A percentile compares a stretch with the other conserved stretches of the same genome.
Evolutionary conservation across 2,797 vertebrate species (phyloP).

Genomic region (Enoplosus armatus): DNA sequence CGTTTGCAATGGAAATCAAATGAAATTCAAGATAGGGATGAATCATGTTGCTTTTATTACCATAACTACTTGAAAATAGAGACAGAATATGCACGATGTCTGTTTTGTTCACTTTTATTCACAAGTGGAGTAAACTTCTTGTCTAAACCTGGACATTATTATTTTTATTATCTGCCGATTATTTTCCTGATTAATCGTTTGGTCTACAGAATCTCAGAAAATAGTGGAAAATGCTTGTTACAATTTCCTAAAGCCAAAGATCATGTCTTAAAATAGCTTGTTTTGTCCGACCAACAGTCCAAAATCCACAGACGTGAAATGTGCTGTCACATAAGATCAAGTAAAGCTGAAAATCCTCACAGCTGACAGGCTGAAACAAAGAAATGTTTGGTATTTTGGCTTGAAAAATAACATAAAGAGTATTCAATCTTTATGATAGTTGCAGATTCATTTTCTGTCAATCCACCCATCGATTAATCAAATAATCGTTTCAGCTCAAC

Average conservation of each 20-base stretch:
- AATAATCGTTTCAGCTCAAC: not conserved
- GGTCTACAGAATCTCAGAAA: not conserved
- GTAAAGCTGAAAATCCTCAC: not conserved
- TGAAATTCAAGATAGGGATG: slow-evolving; percentile 21
- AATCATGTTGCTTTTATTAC: slow-evolving; percentile 37
- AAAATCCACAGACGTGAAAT: not conserved
- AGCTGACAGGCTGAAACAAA: not conserved
- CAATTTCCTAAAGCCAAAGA: not conserved
- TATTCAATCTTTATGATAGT: not conserved
- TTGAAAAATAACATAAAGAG: not conserved
- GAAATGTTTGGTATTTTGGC: not conserved
- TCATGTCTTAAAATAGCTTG: not conserved
- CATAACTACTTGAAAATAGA: slow-evolving; percentile 25
- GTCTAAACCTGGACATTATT: slow-evolving; percentile 12
- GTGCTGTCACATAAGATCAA: not conserved
- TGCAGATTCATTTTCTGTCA: not conserved
- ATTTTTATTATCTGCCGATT: not conserved
- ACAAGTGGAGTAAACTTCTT: too few species aligned
- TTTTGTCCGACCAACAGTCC: not conserved
- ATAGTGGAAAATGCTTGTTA: not conserved
- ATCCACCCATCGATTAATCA: not conserved
- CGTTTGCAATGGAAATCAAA: slow-evolving; percentile 44
- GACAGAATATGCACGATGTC: not conserved
- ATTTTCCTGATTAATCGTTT: not conserved
- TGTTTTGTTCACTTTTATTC: not conserved